Percentiles rank a stretch among this genome's conserved stretches.
phyloP scores from a whole-genome alignment of 2,888 invertebrate genomes.

The Trypoxylon attenuatum region DNA sequence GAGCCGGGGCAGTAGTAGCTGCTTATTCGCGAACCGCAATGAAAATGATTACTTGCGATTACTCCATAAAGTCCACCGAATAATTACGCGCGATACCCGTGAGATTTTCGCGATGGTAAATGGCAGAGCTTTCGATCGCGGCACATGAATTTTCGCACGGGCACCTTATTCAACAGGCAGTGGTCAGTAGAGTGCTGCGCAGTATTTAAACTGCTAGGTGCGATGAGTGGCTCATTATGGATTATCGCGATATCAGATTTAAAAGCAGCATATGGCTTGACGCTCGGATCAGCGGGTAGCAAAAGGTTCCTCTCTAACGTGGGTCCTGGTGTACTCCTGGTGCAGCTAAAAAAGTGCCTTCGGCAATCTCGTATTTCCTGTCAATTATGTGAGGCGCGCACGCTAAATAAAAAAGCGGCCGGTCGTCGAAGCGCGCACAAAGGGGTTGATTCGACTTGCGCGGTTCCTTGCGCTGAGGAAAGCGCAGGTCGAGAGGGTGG shows the following conservation, averaged over 20 bases:
- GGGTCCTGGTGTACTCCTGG: too few relatives aligned
- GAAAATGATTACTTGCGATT: conserved; percentile 25
- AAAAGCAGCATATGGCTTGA: conserved; percentile 47
- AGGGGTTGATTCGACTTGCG: conserved; percentile 30
- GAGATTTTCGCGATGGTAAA: neutral
- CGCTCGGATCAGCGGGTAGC: conserved; percentile 44
- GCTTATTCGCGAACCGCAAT: conserved; percentile 4
- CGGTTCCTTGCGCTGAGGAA: conserved; percentile 39
- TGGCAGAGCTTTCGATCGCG: too few relatives aligned
- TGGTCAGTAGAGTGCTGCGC: too few relatives aligned
- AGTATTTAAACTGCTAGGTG: conserved; percentile 31
- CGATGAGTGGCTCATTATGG: conserved; percentile 5
- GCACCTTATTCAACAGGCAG: too few relatives aligned
- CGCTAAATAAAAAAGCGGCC: conserved; percentile 55
- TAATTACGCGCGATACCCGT: neutral
- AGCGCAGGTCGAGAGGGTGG: conserved; percentile 36
- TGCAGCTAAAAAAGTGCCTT: conserved; percentile 39
- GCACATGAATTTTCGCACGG: too few relatives aligned
- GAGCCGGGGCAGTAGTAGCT: neutral
- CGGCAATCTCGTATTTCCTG: conserved; percentile 54
- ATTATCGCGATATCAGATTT: conserved; percentile 35
- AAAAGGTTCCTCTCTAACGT: conserved; percentile 44
- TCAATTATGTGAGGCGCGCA: conserved; percentile 44
- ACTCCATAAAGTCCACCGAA: conserved; percentile 4
- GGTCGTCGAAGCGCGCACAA: conserved; percentile 37